Percentiles rank a stretch among this genome's conserved stretches.
Conservation (phyloP, 2,797 vertebrate genomes). For the Graptemys geographica region DNA sequence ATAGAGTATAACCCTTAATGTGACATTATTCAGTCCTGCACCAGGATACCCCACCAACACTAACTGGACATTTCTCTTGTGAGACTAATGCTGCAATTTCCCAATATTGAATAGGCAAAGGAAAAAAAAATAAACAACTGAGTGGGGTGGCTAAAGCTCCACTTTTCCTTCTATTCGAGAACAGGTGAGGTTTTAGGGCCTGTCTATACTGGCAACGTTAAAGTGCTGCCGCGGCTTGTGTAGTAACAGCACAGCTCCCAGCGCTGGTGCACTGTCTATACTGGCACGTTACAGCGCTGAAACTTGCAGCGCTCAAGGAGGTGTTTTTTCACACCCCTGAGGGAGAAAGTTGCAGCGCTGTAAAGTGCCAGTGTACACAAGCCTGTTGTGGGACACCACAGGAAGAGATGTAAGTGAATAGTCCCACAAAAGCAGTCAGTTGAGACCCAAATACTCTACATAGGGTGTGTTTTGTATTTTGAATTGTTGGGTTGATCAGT, state of each 20-base stretch:
- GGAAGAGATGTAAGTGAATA: not conserved
- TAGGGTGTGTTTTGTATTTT: not conserved
- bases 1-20: not conserved
- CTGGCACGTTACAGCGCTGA: too few species aligned
- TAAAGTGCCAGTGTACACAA: too few species aligned
- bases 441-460: not conserved
- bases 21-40: not conserved
- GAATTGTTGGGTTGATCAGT: not conserved
- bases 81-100: not conserved
- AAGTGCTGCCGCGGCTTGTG: too few species aligned
- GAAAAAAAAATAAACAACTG: not conserved
- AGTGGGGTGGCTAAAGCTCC: not conserved
- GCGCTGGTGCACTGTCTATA: too few species aligned
- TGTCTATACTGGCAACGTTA: too few species aligned
- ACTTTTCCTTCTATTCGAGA: not conserved
- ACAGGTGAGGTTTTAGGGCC: not conserved
- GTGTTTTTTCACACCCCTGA: too few species aligned
- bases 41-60: not conserved
- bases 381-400: not conserved
- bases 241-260: too few species aligned
- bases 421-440: not conserved
- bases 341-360: too few species aligned
- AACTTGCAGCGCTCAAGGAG: too few species aligned
- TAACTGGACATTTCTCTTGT: not conserved
- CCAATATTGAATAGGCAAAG: not conserved